Conservation (phyloP, 2,888 invertebrate genomes). For the Nebria brevicollis region DNA sequence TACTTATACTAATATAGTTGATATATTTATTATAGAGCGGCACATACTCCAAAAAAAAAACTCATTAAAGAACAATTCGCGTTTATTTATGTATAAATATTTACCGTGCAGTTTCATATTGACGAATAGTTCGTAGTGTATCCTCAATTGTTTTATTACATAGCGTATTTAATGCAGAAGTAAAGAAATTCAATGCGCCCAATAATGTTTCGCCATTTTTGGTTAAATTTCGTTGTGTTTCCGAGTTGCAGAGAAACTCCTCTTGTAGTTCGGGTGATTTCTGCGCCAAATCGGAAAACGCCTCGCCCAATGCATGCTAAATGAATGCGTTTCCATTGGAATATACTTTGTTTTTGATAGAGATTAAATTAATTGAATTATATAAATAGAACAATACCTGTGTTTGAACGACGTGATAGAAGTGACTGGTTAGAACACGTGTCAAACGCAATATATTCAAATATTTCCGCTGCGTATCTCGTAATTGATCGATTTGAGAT, state of each 20-base stretch:
- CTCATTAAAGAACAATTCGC: no score
- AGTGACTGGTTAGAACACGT: conserved; percentile 86
- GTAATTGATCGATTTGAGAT: conserved; percentile 89
- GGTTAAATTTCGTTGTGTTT: conserved; percentile 91
- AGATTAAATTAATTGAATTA: background rate
- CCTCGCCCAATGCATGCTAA: conserved; percentile 89
- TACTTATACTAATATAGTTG: no score
- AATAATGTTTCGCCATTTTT: conserved; percentile 94
- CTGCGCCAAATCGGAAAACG: conserved; percentile 94
- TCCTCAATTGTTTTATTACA: conserved; percentile 99
- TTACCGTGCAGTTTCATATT: conserved; percentile 77
- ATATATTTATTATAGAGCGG: no score
- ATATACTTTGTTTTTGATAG: conserved; percentile 24
- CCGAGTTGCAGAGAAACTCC: conserved; percentile 94
- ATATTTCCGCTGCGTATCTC: conserved; percentile 95
- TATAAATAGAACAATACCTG: conserved; percentile 62
- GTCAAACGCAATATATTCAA: conserved; percentile 87
- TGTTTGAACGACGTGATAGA: conserved; percentile 86
- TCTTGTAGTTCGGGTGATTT: conserved; percentile 96
- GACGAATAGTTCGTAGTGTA: conserved; percentile 80
- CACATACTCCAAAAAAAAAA: no score
- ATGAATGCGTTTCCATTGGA: conserved; percentile 28
- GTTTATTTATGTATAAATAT: conserved; percentile 53
- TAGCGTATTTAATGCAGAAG: conserved; percentile 93
- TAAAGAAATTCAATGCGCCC: conserved; percentile 95